Conservation (phyloP, 2,113 vertebrate genomes). For the Microtus richardsoni region DNA sequence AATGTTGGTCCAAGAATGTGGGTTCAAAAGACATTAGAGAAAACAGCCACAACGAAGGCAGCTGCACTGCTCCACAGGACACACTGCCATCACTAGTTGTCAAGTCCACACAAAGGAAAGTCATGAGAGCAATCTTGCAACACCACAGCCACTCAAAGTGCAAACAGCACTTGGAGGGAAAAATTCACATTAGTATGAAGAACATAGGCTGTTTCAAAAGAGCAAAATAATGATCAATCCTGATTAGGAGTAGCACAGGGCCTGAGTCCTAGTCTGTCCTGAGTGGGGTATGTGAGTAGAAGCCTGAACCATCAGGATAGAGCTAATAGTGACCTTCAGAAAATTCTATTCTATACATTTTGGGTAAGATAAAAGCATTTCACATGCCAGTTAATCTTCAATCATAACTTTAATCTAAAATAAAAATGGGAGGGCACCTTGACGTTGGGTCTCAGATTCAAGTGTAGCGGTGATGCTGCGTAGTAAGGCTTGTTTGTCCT, state of each 20-base stretch:
- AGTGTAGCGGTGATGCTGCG: conserved; percentile 88
- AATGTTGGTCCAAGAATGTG: not conserved
- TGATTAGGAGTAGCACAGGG: not conserved
- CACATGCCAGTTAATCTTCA: conserved; percentile 76
- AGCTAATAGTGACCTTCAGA: conserved; percentile 86
- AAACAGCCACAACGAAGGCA: not conserved
- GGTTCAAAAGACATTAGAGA: not conserved
- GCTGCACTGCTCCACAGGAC: not conserved
- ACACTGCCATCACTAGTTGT: not conserved
- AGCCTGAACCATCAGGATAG: not conserved
- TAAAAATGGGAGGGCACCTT: conserved; percentile 71
- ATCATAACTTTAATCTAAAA: conserved; percentile 76
- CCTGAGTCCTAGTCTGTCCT: not conserved
- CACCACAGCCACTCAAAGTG: not conserved
- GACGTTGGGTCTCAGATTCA: conserved; percentile 85
- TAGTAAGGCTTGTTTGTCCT: conserved; percentile 84
- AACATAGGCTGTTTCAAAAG: not conserved
- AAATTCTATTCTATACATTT: not conserved
- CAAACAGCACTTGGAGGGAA: not conserved
- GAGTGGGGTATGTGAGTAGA: not conserved
- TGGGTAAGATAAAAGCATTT: conserved; percentile 39
- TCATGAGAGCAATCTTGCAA: not conserved
- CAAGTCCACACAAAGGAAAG: not conserved
- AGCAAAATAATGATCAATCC: not conserved
- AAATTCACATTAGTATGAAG: conserved; percentile 70